A percentile compares a stretch with the other conserved stretches of the same genome.
These are phyloP conservation scores for cattle (Bos taurus) DNA, from an alignment of 2,113 vertebrate species.

Conservation along the genomic window DNA sequence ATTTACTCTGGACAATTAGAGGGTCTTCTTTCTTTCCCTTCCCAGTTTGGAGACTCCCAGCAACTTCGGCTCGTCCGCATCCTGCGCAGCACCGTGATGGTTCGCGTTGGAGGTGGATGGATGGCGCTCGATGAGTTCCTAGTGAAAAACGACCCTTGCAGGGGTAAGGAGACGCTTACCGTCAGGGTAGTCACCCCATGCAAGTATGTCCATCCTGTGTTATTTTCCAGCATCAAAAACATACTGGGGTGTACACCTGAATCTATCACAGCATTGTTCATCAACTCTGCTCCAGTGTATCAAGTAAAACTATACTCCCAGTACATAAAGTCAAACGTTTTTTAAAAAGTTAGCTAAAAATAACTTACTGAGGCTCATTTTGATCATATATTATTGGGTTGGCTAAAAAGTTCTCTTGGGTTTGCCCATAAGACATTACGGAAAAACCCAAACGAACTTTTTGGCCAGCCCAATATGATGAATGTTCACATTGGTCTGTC, in stretches of 20 bases:
- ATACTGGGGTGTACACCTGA: neutral
- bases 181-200: neutral
- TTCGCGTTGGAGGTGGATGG: constrained; percentile 98
- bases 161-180: constrained; percentile 84
- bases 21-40: constrained; percentile 56
- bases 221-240: constrained; percentile 37
- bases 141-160: constrained; percentile 98
- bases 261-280: neutral
- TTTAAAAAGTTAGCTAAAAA: neutral
- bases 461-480: neutral
- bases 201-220: neutral
- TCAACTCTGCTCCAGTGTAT: rapidly evolving
- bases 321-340: neutral
- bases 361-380: constrained; percentile 36
- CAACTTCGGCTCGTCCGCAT: constrained; percentile 97
- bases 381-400: constrained; percentile 25
- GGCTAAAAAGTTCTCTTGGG: neutral
- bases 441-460: neutral
- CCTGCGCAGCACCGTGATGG: constrained; percentile 97
- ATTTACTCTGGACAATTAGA: constrained; percentile 42
- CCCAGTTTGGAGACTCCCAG: constrained; percentile 97
- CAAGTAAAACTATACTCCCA: neutral
- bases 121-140: constrained; percentile 99
- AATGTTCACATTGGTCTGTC: constrained; percentile 25
- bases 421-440: neutral